A percentile compares a stretch with the other conserved stretches of the same genome.
These are phyloP conservation scores for Hippocampus kuda DNA, from an alignment of 2,797 vertebrate genomes.

Conservation along the genomic window DNA sequence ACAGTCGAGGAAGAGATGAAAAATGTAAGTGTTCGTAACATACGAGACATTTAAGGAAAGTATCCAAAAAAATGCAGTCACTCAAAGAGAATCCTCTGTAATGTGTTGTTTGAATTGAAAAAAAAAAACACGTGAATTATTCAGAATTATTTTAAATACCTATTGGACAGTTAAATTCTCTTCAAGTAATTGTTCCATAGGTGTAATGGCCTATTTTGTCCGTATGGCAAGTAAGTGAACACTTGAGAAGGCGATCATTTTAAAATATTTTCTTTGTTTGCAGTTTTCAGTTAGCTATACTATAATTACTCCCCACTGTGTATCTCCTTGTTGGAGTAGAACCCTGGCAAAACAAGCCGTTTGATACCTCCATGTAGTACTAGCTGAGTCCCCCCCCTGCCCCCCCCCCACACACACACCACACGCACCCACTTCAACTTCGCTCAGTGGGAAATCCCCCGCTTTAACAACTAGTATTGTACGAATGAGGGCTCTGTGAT, in stretches of 20 bases:
- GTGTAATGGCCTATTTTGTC: too few species aligned
- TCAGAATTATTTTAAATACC: too few species aligned
- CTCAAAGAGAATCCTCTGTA: not conserved
- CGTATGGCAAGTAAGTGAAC: too few species aligned
- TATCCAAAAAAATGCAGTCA: not conserved
- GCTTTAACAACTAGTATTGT: conserved; percentile 61
- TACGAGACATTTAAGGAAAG: not conserved
- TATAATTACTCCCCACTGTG: conserved; percentile 32
- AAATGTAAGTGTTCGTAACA: conserved; percentile 37
- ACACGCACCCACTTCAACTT: conserved; percentile 13
- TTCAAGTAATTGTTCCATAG: too few species aligned
- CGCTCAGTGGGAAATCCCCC: conserved; percentile 51
- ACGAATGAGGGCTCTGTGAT: conserved; percentile 48
- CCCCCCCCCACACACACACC: not conserved
- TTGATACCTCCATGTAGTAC: conserved; percentile 34
- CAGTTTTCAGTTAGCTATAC: conserved; percentile 22
- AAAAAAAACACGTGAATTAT: too few species aligned
- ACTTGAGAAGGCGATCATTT: too few species aligned
- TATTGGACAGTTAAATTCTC: too few species aligned
- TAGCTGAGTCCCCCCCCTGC: conserved; percentile 30
- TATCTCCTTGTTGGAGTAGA: conserved; percentile 37
- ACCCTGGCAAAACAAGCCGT: conserved; percentile 47
- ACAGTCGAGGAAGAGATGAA: conserved; percentile 72
- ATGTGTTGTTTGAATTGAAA: too few species aligned
- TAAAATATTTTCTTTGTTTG: conserved; percentile 10